Base-by-base conservation (phyloP, 2,113 vertebrate species). In the Zingel zingel region DNA sequence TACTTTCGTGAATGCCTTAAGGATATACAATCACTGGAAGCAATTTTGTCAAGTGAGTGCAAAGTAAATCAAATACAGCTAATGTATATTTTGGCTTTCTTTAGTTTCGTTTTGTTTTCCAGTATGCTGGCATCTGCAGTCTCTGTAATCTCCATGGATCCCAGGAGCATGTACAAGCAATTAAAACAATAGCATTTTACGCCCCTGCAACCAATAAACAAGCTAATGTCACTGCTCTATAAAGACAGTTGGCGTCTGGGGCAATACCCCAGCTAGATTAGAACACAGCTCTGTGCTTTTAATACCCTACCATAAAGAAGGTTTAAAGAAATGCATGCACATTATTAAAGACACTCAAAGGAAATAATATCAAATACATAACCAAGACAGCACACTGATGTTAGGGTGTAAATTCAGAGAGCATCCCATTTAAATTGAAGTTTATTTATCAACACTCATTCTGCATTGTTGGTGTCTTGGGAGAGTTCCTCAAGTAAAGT, bases 201-300 rank as follows among this genome's bases (percentile, higher is more conserved):
- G 79, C 93, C 94, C 88, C 92, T 92, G 95, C 93, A 95, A 94
- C 94, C 95, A 95, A 94, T 95, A 95, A 96, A 95, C 94, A 95
- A 95, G 92, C 88, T 93, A 95, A 95, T 95, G 94, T 95, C 93
- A 94, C 93, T 92, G 90, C 93, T 92, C 91, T 90, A 92, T 92
- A 93, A 94, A 94, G 94, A 94, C 90, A 91, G 91, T 93, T 88
- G 94, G 93, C 78, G 87, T 95, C 94, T 90, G 82, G 92, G 92
- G 93, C 94, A 92, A 93, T 90, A 91, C 92, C 91, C 92, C 85
- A 86, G 91, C 90, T 94, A 92, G 93, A 95, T 94, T 95, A 94
- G 86, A 94, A 89, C 77, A 90, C 82, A 85, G 88, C 87, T 85
- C 81, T 89, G 81, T 87, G 91, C 83, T 91, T 94, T 91, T 94